These are phyloP conservation scores for Gadus chalcogrammus DNA, from an alignment of 2,113 vertebrate genomes.

Conservation along the genomic window DNA sequence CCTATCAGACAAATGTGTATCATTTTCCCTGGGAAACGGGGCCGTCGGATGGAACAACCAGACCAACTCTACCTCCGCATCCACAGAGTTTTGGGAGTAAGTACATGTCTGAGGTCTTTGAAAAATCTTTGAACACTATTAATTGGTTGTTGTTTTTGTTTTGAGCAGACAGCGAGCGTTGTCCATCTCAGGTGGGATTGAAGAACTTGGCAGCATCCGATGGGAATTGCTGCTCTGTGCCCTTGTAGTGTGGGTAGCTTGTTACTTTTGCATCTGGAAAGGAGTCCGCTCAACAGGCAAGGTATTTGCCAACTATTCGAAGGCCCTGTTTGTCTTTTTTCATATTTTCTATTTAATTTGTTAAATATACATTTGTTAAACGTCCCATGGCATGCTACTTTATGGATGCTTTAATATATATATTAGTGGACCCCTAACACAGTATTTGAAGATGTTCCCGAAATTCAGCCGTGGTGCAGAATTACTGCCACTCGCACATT, in stretches of 20 bases:
- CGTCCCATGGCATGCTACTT: too few species aligned
- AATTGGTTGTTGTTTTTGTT: background rate
- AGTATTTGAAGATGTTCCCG: too few species aligned
- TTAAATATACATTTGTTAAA: too few species aligned
- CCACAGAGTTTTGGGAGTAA: conserved; percentile 75
- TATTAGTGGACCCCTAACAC: too few species aligned
- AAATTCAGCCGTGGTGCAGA: too few species aligned
- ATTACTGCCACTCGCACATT: too few species aligned
- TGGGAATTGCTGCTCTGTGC: conserved; percentile 88
- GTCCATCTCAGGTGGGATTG: conserved; percentile 82
- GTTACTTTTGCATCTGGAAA: conserved; percentile 96
- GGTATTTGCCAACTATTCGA: conserved; percentile 65
- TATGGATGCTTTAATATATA: too few species aligned
- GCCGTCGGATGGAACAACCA: conserved; percentile 32
- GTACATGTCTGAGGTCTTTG: conserved; percentile 4
- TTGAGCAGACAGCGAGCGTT: conserved; percentile 80
- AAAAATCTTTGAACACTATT: background rate
- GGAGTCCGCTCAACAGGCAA: conserved; percentile 92
- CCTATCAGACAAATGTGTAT: conserved; percentile 56
- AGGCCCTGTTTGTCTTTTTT: too few species aligned
- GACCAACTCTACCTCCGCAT: conserved; percentile 50
- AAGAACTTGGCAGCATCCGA: conserved; percentile 81
- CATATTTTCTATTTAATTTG: too few species aligned
- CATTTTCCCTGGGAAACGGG: conserved; percentile 41
- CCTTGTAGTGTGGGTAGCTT: conserved; percentile 82